Base-by-base conservation (phyloP, 2,797 vertebrate genomes). In the Luscinia luscinia region DNA sequence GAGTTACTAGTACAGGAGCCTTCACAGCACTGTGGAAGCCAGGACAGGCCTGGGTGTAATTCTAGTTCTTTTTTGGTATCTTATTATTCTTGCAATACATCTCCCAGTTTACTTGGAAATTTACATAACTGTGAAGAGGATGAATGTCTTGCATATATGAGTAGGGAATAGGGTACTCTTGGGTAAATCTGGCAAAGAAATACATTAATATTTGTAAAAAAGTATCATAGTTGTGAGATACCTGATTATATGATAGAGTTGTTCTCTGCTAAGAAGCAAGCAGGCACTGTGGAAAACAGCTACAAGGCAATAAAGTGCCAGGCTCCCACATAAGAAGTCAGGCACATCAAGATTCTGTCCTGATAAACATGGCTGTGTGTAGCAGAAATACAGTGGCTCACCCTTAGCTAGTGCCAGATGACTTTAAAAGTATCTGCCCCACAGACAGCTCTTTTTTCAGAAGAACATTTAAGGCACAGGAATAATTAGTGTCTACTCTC, bases 61-160 rank as follows among this genome's bases (percentile, higher is more conserved):
- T 94, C 92, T 94, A 89, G 34, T 83, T 94, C 88, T 96, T 96
- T 96, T 91, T 76, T 89, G 90, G 81, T 95, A 95, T 88, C 81
- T 94, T 96, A 79, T 90, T 95, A 87, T 93, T 94, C 94, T 85
- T 19, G 2, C 91, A 93, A 93, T 83, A 87, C 55, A 69, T 96
- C 93, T 96, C 89, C 94, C 79, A 79, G 64, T 92, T 95, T 89
- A 88, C 74, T 78, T 76, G 40, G 73, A 86, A 89, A 96, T 96
- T 96, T 95, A 81, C 86, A 91, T 94, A 96, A 95, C 89, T 94
- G 76, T 95, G 79, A 89, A 78, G 67, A 94, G 70, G 43, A 73
- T 58, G 43, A 96, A 87, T 51, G 38, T 55, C 80, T 95, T 16
- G 32, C 82, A 90, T 93, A 83, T 62, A 70, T 72, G 91, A 96